phyloP scores from a whole-genome alignment of 2,888 invertebrate genomes.

The Melanotus villosus region DNA sequence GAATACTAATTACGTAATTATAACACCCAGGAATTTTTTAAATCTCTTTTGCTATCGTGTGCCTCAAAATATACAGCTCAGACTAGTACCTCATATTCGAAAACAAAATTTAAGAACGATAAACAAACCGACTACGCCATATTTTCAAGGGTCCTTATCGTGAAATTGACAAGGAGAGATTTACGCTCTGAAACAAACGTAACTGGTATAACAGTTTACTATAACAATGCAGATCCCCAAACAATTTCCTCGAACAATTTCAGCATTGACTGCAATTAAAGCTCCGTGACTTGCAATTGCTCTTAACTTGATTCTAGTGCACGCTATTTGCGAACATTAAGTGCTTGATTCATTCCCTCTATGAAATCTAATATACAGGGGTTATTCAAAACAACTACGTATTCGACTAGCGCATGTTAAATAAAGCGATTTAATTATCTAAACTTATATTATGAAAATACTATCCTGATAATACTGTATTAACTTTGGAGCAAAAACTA shows the following conservation, averaged over 20 bases:
- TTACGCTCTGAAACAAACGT: slow-evolving; percentile 56
- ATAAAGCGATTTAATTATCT: neutral
- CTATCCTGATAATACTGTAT: too few relatives aligned
- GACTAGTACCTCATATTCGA: neutral
- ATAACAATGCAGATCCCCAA: slow-evolving; percentile 46
- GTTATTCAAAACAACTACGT: neutral
- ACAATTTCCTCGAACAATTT: slow-evolving; percentile 53
- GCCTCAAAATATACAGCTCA: neutral
- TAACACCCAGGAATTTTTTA: too few relatives aligned
- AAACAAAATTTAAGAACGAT: slow-evolving; percentile 11
- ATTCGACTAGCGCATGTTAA: neutral
- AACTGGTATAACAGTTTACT: slow-evolving; percentile 55
- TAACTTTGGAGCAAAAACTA: too few relatives aligned
- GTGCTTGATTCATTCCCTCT: slow-evolving; percentile 55
- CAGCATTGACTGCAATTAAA: slow-evolving; percentile 61
- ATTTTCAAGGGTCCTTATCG: slow-evolving; percentile 59
- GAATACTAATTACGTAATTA: too few relatives aligned
- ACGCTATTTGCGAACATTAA: slow-evolving; percentile 61
- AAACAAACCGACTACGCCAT: slow-evolving; percentile 52
- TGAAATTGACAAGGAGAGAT: slow-evolving; percentile 41
- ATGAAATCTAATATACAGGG: slow-evolving; percentile 20
- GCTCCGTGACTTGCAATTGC: slow-evolving; percentile 64
- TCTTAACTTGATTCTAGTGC: slow-evolving; percentile 63
- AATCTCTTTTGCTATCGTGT: too few relatives aligned
- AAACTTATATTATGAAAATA: too few relatives aligned